Evolutionary conservation across 2,888 invertebrate genomes (phyloP).

Genomic region (Malthinus seriepunctatus): DNA sequence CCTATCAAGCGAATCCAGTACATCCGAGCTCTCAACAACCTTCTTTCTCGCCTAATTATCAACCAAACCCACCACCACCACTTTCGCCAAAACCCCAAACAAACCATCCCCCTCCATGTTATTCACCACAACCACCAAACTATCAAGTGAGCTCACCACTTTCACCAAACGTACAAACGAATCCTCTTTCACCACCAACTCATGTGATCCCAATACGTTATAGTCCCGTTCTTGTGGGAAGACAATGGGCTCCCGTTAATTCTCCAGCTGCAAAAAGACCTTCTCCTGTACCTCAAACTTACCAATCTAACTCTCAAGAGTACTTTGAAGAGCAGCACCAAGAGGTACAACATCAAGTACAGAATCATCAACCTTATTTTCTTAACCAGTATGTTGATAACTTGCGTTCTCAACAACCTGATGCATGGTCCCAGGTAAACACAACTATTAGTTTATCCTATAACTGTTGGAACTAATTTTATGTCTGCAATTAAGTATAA

Average conservation of each 20-base stretch:
- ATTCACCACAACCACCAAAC: constrained; percentile 11
- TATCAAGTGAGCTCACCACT: constrained; percentile 24
- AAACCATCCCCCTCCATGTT: too few relatives aligned
- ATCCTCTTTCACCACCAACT: constrained; percentile 35
- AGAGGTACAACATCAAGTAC: background rate
- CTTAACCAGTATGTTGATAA: constrained; percentile 29
- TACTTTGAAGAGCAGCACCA: too few relatives aligned
- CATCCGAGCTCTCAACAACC: constrained; percentile 51
- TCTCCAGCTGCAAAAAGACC: constrained; percentile 53
- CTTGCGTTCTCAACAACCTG: constrained; percentile 27
- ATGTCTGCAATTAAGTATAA: too few relatives aligned
- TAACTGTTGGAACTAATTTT: too few relatives aligned
- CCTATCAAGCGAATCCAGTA: constrained; percentile 20
- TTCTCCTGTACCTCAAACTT: constrained; percentile 35
- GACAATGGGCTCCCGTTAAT: constrained; percentile 56
- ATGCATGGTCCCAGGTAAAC: constrained; percentile 18
- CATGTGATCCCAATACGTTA: constrained; percentile 43
- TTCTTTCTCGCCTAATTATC: constrained; percentile 35
- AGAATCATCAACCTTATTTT: background rate
- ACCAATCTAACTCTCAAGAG: constrained; percentile 25
- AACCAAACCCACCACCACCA: constrained; percentile 41
- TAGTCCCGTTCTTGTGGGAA: constrained; percentile 48
- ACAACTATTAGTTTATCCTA: too few relatives aligned
- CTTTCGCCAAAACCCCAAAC: constrained; percentile 46
- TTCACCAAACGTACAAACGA: constrained; percentile 34